Conservation (phyloP, 2,797 vertebrate species). For the Salarias fasciatus region DNA sequence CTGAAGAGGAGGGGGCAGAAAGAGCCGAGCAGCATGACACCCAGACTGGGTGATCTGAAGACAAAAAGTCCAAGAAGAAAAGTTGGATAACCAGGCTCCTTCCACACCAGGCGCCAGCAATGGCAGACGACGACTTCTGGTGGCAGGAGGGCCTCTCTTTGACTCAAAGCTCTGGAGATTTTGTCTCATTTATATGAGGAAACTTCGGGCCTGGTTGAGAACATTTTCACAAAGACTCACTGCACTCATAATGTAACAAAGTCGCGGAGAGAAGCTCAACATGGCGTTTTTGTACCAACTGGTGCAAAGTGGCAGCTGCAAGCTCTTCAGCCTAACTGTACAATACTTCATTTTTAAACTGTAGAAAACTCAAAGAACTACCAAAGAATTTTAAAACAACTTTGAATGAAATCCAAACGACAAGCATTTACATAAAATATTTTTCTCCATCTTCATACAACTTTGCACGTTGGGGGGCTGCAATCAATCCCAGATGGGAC, state of each 20-base stretch:
- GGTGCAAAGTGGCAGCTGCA: background rate
- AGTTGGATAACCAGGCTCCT: conserved; percentile 11
- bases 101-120: conserved; percentile 1
- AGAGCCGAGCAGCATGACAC: conserved; percentile 6
- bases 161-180: background rate
- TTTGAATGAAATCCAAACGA: no score
- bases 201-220: conserved; percentile 1
- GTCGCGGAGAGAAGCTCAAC: background rate
- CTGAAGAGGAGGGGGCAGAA: conserved; percentile 3
- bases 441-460: no score
- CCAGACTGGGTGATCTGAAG: conserved; percentile 17
- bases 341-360: background rate
- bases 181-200: conserved; percentile 6
- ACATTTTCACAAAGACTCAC: background rate
- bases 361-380: no score
- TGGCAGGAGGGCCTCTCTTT: background rate
- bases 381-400: background rate
- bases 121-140: conserved; percentile 3
- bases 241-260: background rate
- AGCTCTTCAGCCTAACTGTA: conserved; percentile 11
- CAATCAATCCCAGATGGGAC: no score
- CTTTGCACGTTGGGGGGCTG: no score
- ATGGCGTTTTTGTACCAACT: conserved; percentile 1
- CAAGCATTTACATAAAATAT: no score
- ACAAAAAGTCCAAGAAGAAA: conserved; percentile 22